phyloP scores from a whole-genome alignment of 2,797 vertebrate genomes.

The Chromis chromis region DNA sequence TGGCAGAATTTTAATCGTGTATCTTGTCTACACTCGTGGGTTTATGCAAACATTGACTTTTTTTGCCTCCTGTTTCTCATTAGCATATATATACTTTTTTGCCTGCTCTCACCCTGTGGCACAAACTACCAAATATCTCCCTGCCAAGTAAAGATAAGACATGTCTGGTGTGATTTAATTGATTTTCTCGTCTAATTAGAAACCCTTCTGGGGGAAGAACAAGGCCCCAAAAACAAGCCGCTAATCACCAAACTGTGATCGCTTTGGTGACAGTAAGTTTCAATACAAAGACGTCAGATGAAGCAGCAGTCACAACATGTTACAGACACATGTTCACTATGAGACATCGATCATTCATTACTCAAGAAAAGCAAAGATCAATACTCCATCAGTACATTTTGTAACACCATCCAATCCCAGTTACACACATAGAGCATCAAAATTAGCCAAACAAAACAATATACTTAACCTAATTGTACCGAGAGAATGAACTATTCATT shows the following conservation, averaged over 20 bases:
- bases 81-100: conserved; percentile 56
- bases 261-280: conserved; percentile 44
- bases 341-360: conserved; percentile 54
- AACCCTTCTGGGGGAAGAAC: conserved; percentile 44
- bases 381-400: conserved; percentile 41
- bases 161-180: conserved; percentile 61
- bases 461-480: background rate
- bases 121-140: conserved; percentile 56
- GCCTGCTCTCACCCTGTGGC: conserved; percentile 44
- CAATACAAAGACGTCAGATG: conserved; percentile 31
- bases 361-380: conserved; percentile 35
- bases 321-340: conserved; percentile 29
- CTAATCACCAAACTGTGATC: conserved; percentile 35
- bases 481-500: background rate
- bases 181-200: conserved; percentile 72
- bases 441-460: conserved; percentile 10
- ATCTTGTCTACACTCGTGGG: conserved; percentile 42
- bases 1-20: conserved; percentile 64
- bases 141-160: conserved; percentile 69
- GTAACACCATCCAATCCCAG: conserved; percentile 3
- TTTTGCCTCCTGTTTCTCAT: conserved; percentile 45
- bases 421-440: conserved; percentile 2
- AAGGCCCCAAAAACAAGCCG: conserved; percentile 33
- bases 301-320: conserved; percentile 22
- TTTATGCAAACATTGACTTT: conserved; percentile 33